phyloP scores from a whole-genome alignment of 2,888 invertebrate genomes.

The Nyleta sp. region DNA sequence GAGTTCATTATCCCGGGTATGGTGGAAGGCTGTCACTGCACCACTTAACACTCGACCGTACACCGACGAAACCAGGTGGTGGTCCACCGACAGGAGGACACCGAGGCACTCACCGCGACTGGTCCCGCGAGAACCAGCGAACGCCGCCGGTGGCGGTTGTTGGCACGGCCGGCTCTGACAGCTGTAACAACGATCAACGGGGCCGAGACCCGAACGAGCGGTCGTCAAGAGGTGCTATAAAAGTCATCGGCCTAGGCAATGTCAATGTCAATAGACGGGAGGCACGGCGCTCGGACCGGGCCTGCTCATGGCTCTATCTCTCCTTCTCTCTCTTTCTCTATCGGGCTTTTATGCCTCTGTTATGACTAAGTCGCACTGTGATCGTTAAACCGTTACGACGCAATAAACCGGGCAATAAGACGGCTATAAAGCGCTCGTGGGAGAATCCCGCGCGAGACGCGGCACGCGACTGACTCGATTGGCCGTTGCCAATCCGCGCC shows the following conservation, averaged over 20 bases:
- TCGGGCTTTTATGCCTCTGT: slow-evolving; percentile 75
- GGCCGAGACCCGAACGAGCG: slow-evolving; percentile 42
- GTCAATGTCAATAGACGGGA: slow-evolving; percentile 78
- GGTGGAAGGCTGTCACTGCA: slow-evolving; percentile 76
- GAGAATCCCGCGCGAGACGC: slow-evolving; percentile 75
- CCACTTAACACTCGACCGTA: slow-evolving; percentile 74
- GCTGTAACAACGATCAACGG: slow-evolving; percentile 40
- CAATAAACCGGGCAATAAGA: slow-evolving; percentile 80
- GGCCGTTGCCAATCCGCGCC: slow-evolving; percentile 52
- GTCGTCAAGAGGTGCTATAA: slow-evolving; percentile 71
- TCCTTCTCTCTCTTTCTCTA: no score
- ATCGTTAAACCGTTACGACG: slow-evolving; percentile 81
- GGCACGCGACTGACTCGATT: slow-evolving; percentile 78
- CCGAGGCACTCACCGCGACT: no score
- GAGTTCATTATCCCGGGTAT: slow-evolving; percentile 89
- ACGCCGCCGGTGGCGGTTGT: no score
- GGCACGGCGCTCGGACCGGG: slow-evolving; percentile 72
- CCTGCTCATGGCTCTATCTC: slow-evolving; percentile 76
- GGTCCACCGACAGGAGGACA: no score
- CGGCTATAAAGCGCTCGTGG: slow-evolving; percentile 77
- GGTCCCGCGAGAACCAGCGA: no score
- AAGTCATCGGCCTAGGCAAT: slow-evolving; percentile 76
- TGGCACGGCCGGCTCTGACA: slow-evolving; percentile 42
- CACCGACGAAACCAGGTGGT: neutral
- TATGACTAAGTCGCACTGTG: slow-evolving; percentile 72